Conservation (phyloP, 2,113 vertebrate species). For the Glaucomys volans region DNA sequence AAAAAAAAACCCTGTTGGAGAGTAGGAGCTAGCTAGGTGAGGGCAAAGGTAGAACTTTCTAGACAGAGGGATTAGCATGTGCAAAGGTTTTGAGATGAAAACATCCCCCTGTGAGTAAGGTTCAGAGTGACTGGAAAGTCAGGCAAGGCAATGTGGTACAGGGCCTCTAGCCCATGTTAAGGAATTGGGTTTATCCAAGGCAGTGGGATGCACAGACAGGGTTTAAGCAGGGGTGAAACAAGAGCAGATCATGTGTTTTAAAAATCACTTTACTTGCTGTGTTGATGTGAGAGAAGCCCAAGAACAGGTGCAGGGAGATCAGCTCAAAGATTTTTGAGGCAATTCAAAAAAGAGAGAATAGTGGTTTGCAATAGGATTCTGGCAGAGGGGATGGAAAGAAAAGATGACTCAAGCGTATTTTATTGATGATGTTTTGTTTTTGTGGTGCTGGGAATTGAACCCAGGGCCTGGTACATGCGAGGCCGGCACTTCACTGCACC, state of each 20-base stretch:
- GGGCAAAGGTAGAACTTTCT: not conserved
- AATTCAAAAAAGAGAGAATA: not conserved
- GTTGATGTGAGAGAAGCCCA: not conserved
- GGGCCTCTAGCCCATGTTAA: not conserved
- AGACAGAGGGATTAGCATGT: not conserved
- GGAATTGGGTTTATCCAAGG: not conserved
- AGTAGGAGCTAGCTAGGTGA: not conserved
- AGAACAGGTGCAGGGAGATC: slow-evolving; percentile 25
- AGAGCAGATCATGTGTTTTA: not conserved
- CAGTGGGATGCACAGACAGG: not conserved
- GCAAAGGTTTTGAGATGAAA: not conserved
- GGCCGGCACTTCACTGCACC: too few species aligned
- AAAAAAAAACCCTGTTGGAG: not conserved
- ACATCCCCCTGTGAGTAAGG: not conserved
- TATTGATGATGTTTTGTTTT: not conserved
- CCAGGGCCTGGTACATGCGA: too few species aligned
- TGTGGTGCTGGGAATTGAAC: too few species aligned
- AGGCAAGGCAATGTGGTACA: not conserved
- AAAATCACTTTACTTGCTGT: not conserved
- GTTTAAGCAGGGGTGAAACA: not conserved
- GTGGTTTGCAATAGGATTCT: not conserved
- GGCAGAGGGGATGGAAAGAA: not conserved
- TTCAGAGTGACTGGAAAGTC: not conserved
- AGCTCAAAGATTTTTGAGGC: not conserved
- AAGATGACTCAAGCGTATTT: not conserved